A percentile compares a stretch with the other conserved stretches of the same genome.
Evolutionary conservation across 2,888 invertebrate species (phyloP).

Genomic region (Polydrusus cervinus): DNA sequence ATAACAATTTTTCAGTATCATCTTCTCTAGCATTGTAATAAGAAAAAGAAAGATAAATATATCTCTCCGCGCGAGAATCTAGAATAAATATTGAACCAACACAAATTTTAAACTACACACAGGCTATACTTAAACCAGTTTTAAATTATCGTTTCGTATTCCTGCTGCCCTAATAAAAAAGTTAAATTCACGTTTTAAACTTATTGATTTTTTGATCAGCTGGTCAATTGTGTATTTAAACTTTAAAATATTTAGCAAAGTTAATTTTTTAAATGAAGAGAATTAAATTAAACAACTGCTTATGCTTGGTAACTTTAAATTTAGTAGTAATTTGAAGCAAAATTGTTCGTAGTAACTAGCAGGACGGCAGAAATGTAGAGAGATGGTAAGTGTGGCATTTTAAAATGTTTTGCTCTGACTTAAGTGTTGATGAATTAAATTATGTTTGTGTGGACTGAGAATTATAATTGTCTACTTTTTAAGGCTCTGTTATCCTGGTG

Average conservation of each 20-base stretch:
- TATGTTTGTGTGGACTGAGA: not conserved
- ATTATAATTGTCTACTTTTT: not conserved
- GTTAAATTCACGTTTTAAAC: slow-evolving; percentile 50
- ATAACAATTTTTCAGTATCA: not conserved
- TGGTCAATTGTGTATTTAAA: slow-evolving; percentile 46
- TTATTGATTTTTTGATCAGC: slow-evolving; percentile 52
- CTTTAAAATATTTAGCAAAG: slow-evolving; percentile 35
- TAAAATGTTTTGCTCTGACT: not conserved
- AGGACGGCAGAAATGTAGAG: slow-evolving; percentile 27
- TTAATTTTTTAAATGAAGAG: slow-evolving; percentile 37
- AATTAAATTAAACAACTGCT: slow-evolving; percentile 14
- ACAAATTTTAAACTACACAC: not conserved
- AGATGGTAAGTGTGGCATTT: not conserved
- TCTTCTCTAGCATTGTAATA: not conserved
- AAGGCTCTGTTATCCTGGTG: slow-evolving; percentile 17
- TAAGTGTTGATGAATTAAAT: slow-evolving; percentile 7
- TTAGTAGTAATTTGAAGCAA: slow-evolving; percentile 34
- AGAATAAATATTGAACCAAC: not conserved
- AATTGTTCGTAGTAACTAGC: slow-evolving; percentile 29
- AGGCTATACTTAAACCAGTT: slow-evolving; percentile 1
- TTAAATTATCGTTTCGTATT: not conserved
- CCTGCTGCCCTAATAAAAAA: slow-evolving; percentile 28
- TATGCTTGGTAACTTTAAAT: slow-evolving; percentile 30
- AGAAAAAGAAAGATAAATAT: not conserved
- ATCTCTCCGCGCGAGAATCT: no score